Percentiles rank a stretch among this genome's conserved stretches.
Conservation (phyloP, 2,113 vertebrate genomes). For the Agelaius tricolor region DNA sequence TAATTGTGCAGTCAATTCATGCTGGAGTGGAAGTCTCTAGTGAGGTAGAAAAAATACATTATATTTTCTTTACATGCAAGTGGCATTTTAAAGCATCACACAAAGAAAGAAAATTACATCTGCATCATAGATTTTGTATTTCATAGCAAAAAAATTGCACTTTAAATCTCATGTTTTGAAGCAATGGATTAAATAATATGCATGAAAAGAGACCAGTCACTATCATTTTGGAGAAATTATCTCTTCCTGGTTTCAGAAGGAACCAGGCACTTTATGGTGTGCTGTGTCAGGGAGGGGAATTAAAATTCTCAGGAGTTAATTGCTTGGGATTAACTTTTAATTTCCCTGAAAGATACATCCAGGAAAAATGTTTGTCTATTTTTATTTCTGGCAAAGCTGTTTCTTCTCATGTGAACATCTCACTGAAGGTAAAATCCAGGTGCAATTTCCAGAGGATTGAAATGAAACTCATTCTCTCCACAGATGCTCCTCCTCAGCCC, state of each 20-base stretch:
- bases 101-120: not conserved
- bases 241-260: not conserved
- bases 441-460: not conserved
- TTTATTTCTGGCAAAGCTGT: not conserved
- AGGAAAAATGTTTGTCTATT: not conserved
- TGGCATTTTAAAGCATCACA: not conserved
- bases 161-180: not conserved
- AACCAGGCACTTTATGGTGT: not conserved
- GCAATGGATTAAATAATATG: not conserved
- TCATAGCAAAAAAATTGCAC: not conserved
- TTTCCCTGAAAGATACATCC: conserved; percentile 8
- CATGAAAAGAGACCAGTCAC: not conserved
- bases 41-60: not conserved
- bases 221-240: not conserved
- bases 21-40: not conserved
- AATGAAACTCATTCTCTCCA: not conserved
- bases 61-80: not conserved
- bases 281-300: not conserved
- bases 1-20: not conserved
- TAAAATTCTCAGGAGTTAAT: not conserved
- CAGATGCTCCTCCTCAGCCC: not conserved
- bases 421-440: not conserved
- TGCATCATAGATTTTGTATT: not conserved
- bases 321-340: conserved; percentile 1
- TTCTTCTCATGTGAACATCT: not conserved